Evolutionary conservation across 64 coral and sea anemone species (phyloP).

Genomic region (Trachythela sp.): DNA sequence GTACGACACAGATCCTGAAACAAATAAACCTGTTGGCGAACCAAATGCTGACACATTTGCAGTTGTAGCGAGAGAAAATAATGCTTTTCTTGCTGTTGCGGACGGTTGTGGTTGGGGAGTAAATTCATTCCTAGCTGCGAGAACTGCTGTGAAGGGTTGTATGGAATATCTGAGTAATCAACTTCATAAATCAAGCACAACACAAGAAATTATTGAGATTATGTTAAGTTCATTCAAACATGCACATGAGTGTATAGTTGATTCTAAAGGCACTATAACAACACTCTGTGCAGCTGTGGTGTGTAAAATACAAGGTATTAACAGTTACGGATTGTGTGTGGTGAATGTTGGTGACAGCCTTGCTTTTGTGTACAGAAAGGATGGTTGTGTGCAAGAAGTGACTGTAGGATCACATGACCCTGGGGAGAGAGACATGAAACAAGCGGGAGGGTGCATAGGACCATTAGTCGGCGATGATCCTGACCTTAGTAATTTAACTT

Average conservation of each 20-base stretch:
- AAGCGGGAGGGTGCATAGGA: constrained; percentile 82
- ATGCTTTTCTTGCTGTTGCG: constrained; percentile 78
- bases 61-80: constrained; percentile 74
- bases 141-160: constrained; percentile 75
- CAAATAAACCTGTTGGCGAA: constrained; percentile 56
- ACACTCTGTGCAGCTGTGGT: constrained; percentile 81
- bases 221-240: constrained; percentile 67
- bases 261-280: constrained; percentile 77
- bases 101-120: constrained; percentile 95
- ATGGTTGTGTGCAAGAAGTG: constrained; percentile 58
- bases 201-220: constrained; percentile 61
- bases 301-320: constrained; percentile 58
- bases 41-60: constrained; percentile 89
- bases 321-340: constrained; percentile 72
- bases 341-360: constrained; percentile 95
- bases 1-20: constrained; percentile 68
- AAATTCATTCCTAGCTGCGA: constrained; percentile 80
- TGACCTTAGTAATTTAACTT: constrained; percentile 86
- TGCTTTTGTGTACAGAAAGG: constrained; percentile 67
- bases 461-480: constrained; percentile 86
- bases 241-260: constrained; percentile 75
- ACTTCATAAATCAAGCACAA: constrained; percentile 52
- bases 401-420: constrained; percentile 83
- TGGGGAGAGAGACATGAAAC: constrained; percentile 74
- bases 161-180: constrained; percentile 64